Evolutionary conservation across 2,113 vertebrate species (phyloP).

Genomic region (Echinops telfairi): DNA sequence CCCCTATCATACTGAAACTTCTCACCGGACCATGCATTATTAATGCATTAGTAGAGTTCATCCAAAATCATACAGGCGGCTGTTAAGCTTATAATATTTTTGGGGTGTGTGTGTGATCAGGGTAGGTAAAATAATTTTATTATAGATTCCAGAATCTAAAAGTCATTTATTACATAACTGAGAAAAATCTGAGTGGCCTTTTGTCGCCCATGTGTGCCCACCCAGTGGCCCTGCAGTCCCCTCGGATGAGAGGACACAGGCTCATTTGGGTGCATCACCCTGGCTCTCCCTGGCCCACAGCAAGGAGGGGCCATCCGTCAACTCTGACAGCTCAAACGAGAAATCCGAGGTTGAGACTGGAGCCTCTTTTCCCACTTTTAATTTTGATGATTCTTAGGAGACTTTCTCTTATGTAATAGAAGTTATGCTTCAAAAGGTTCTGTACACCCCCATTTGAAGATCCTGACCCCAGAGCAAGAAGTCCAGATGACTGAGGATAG

Average conservation of each 20-base stretch:
- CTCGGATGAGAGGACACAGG: background rate
- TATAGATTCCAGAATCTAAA: too few relatives aligned
- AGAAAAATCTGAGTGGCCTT: too few relatives aligned
- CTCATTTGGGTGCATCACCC: background rate
- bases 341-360: background rate
- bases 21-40: too few relatives aligned
- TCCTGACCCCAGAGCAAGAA: background rate
- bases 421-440: background rate
- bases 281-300: background rate
- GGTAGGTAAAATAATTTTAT: too few relatives aligned
- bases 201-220: background rate
- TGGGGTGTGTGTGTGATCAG: too few relatives aligned
- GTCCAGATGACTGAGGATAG: background rate
- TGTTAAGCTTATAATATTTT: too few relatives aligned
- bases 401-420: constrained; percentile 20
- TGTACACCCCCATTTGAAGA: constrained; percentile 19
- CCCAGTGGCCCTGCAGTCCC: background rate
- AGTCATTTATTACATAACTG: too few relatives aligned
- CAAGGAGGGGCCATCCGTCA: background rate
- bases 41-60: too few relatives aligned
- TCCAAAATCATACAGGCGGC: too few relatives aligned
- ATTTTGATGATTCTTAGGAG: constrained; percentile 15
- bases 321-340: background rate
- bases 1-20: too few relatives aligned
- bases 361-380: constrained; percentile 22